Percentiles rank a stretch among this genome's conserved stretches.
These are phyloP conservation scores for Apostichopus leukothele DNA, from an alignment of 53 echinoderm and acorn worm species.

Conservation along the genomic window DNA sequence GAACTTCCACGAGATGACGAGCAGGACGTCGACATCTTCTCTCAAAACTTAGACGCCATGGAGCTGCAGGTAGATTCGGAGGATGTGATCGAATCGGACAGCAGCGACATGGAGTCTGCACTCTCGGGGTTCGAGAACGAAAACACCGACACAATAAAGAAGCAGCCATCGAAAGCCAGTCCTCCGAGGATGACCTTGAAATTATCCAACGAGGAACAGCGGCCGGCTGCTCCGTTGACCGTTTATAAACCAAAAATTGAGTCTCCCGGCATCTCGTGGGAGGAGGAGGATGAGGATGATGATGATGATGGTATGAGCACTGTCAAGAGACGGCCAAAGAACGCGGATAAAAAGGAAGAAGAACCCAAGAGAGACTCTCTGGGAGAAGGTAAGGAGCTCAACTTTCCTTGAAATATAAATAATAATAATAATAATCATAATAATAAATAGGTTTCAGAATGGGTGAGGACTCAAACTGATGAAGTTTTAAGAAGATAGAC, in stretches of 20 bases:
- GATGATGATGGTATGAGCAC: slow-evolving; percentile 19
- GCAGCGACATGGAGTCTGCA: slow-evolving; percentile 78
- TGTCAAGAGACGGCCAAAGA: slow-evolving; percentile 27
- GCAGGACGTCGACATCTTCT: slow-evolving; percentile 83
- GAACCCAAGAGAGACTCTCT: slow-evolving; percentile 57
- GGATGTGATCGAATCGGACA: slow-evolving; percentile 87
- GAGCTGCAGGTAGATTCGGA: slow-evolving; percentile 71
- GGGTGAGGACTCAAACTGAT: too few relatives aligned
- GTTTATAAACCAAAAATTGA: slow-evolving; percentile 15
- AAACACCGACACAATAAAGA: slow-evolving; percentile 99
- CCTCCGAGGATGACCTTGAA: slow-evolving; percentile 58
- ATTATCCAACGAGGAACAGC: slow-evolving; percentile 21
- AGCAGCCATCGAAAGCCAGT: slow-evolving; percentile 77
- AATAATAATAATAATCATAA: not conserved
- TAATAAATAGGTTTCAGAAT: too few relatives aligned
- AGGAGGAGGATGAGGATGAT: slow-evolving; percentile 7
- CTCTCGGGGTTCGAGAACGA: slow-evolving; percentile 93
- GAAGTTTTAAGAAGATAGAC: too few relatives aligned
- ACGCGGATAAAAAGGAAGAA: slow-evolving; percentile 14
- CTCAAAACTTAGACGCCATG: slow-evolving; percentile 79
- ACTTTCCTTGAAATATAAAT: not conserved
- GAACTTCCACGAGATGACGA: slow-evolving; percentile 57
- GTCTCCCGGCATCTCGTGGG: slow-evolving; percentile 25
- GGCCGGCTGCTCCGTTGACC: not conserved
- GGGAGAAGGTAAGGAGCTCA: slow-evolving; percentile 58